Evolutionary conservation across 2,797 vertebrate species (phyloP), one percentile per base, ranked within the genome.

Genomic region (Neopelma chrysocephalum): DNA sequence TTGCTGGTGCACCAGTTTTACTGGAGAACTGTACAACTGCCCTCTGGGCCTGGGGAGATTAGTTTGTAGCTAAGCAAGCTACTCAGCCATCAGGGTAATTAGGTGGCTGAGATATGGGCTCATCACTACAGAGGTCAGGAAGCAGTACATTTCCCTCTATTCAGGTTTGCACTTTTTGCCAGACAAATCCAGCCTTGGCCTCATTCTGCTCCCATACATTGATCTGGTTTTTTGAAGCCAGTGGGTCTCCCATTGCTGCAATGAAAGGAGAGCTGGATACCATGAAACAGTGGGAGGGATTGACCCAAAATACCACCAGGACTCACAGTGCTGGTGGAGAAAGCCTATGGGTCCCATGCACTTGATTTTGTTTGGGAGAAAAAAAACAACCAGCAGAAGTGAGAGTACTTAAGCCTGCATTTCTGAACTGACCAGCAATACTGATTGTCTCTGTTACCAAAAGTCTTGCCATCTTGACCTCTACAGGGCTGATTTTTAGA

Each of bases 311-410:
- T 13, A 47, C 79, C 34, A 45, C 56, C 40, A n/a, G 48, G 40
- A 31, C 40, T 80, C 16, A 1, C 4, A 14, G n/a, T n/a, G 42
- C 57, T 89, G 57, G 13, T 66, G 66, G 29, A 62, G 62, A 45
- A 43, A 34, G 17, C 3, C 1, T 11, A 8, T 0, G 1, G 56
- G 38, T 51, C 16, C 36, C 27, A 15, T 14, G 21, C 3, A 5
- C 61, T 80, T 76, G 15, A 38, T 56, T 56, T 60, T 69, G 3
- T 42, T 68, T 72, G 18, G 21, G 68, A 92, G 38, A 43, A 60
- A 62, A 48, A 17, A 22, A 3, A 20, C 11, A 3, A 23, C 12
- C 14, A 65, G 40, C 16, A 80, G 40, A 34, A 34, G 6, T 54
- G 43, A 71, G 57, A n/a, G 31, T 36, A n/a, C 32, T 50, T 11